These are phyloP conservation scores for Lochmaea capreae DNA, from an alignment of 2,888 invertebrate genomes.

Conservation along the genomic window DNA sequence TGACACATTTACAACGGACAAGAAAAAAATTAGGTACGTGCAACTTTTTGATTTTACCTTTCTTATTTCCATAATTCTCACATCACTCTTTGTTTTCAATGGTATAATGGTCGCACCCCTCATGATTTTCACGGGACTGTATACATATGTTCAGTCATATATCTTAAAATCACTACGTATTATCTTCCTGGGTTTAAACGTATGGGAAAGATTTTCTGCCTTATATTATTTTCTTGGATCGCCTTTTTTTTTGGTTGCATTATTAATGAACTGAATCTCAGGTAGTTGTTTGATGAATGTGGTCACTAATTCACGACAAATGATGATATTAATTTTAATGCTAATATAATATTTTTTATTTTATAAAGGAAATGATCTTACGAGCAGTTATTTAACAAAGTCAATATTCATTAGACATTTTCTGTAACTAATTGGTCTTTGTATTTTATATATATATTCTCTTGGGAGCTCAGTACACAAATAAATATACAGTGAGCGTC, in stretches of 20 bases:
- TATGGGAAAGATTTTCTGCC: slow-evolving; percentile 29
- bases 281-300: slow-evolving; percentile 24
- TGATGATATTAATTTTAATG: slow-evolving; percentile 18
- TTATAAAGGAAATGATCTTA: too few species aligned
- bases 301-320: slow-evolving; percentile 29
- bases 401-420: too few species aligned
- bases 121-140: slow-evolving; percentile 36
- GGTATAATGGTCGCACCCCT: slow-evolving; percentile 32
- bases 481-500: too few species aligned
- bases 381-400: too few species aligned
- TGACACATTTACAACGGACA: slow-evolving; percentile 21
- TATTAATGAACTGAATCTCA: slow-evolving; percentile 17
- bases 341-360: too few species aligned
- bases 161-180: slow-evolving; percentile 40
- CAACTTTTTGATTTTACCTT: neutral
- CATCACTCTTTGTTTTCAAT: slow-evolving; percentile 30
- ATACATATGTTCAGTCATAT: slow-evolving; percentile 39
- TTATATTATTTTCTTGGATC: slow-evolving; percentile 8
- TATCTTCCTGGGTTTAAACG: slow-evolving; percentile 4
- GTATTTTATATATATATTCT: neutral
- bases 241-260: slow-evolving; percentile 12
- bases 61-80: slow-evolving; percentile 28
- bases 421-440: neutral
- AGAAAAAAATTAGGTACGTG: slow-evolving; percentile 10
- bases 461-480: too few species aligned